Percentiles rank a stretch among this genome's conserved stretches.
phyloP scores from a whole-genome alignment of 2,797 vertebrate genomes.

The Tokudaia muenninki region DNA sequence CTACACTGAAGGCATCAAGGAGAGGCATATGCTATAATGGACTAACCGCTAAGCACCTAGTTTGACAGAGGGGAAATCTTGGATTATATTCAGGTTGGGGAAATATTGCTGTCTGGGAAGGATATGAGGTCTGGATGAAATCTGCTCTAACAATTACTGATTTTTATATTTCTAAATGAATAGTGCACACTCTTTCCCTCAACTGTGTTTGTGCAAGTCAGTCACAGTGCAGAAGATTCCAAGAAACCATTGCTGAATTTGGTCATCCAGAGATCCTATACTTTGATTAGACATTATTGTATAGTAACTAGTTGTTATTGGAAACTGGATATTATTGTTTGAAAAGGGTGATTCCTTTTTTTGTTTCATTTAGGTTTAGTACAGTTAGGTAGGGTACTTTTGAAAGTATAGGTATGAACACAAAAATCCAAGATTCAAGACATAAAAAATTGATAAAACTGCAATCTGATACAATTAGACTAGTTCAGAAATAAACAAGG shows the following conservation, averaged over 20 bases:
- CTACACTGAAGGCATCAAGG: background rate
- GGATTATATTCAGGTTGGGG: background rate
- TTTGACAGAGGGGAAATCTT: background rate
- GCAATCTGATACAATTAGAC: background rate
- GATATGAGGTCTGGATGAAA: background rate
- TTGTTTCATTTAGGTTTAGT: background rate
- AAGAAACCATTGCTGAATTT: background rate
- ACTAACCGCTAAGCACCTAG: rapidly evolving
- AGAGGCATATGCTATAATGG: background rate
- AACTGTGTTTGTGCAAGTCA: background rate
- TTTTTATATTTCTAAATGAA: constrained; percentile 13
- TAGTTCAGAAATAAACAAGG: background rate
- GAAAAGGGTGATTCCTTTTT: background rate
- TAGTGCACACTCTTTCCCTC: background rate
- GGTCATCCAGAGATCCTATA: background rate
- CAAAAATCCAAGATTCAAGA: background rate
- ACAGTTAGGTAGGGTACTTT: background rate
- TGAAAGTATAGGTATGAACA: background rate
- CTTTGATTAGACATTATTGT: constrained; percentile 1
- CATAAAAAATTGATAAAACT: background rate
- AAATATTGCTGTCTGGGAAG: background rate
- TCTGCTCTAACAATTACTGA: background rate
- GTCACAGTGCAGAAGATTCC: background rate
- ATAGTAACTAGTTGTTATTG: background rate
- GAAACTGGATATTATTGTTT: background rate